A percentile compares a stretch with the other conserved stretches of the same genome.
These are phyloP conservation scores for Drosophila meridionalis DNA, from an alignment of 2,888 invertebrate genomes.

Conservation along the genomic window DNA sequence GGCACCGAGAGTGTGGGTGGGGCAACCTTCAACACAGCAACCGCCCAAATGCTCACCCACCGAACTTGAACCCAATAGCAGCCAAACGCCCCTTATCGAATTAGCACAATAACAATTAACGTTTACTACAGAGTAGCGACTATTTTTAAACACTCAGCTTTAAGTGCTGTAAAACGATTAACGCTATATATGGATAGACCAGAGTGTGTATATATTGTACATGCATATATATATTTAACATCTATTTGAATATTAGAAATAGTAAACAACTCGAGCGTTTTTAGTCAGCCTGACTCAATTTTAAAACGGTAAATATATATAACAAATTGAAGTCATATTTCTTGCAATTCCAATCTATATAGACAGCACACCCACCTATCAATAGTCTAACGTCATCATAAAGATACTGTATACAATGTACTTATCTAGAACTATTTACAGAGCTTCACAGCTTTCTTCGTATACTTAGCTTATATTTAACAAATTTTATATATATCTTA, in stretches of 20 bases:
- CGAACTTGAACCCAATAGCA: slow-evolving; percentile 15
- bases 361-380: not conserved
- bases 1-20: not conserved
- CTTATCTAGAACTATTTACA: not conserved
- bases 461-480: slow-evolving; percentile 13
- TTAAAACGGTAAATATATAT: not conserved
- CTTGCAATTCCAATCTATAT: not conserved
- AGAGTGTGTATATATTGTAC: not conserved
- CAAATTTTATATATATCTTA: slow-evolving; percentile 28
- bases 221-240: slow-evolving; percentile 1
- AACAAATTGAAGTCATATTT: not conserved
- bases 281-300: slow-evolving; percentile 27
- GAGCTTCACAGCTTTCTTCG: not conserved
- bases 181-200: slow-evolving; percentile 8
- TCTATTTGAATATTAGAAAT: slow-evolving; percentile 17
- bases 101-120: slow-evolving; percentile 52
- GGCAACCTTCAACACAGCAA: slow-evolving; percentile 1
- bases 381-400: not conserved
- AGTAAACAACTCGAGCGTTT: slow-evolving; percentile 28
- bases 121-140: slow-evolving; percentile 33
- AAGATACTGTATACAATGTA: slow-evolving; percentile 1
- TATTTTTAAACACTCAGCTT: slow-evolving; percentile 51
- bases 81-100: slow-evolving; percentile 50
- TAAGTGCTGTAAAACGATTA: slow-evolving; percentile 37
- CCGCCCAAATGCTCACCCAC: slow-evolving; percentile 2